Percentiles rank a stretch among this genome's conserved stretches.
Evolutionary conservation across 2,113 vertebrate species (phyloP).

Genomic region (Enhydra lutris): DNA sequence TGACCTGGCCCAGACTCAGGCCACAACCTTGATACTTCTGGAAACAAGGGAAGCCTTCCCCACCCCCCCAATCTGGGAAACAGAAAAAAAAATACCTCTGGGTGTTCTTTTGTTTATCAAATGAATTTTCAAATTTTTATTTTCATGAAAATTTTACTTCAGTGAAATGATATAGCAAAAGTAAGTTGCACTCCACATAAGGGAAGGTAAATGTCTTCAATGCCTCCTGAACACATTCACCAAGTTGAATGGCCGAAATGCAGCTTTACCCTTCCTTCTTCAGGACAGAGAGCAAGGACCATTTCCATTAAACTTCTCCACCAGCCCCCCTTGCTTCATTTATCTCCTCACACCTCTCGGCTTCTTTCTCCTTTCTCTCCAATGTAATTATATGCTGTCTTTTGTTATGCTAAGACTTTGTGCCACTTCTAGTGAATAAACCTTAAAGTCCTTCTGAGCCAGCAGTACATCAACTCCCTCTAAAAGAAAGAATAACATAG

Average conservation of each 20-base stretch:
- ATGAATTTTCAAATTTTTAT: neutral
- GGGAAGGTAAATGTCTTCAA: neutral
- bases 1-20: neutral
- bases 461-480: accelerated
- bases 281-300: neutral
- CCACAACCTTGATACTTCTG: neutral
- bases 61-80: neutral
- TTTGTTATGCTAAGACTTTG: neutral
- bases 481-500: neutral
- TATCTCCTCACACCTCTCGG: neutral
- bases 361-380: neutral
- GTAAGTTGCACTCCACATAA: neutral
- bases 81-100: neutral
- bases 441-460: neutral
- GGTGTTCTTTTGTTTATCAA: neutral
- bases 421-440: neutral
- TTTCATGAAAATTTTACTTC: neutral
- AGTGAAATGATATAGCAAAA: neutral
- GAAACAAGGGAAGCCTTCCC: neutral
- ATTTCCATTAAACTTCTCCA: neutral
- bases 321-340: neutral
- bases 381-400: neutral
- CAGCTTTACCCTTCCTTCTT: too few species aligned
- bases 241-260: neutral
- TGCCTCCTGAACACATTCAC: neutral